Percentiles rank a stretch among this genome's conserved stretches.
Conservation (phyloP, 2,888 invertebrate genomes). For the Lepidocyrtoides sp. region DNA sequence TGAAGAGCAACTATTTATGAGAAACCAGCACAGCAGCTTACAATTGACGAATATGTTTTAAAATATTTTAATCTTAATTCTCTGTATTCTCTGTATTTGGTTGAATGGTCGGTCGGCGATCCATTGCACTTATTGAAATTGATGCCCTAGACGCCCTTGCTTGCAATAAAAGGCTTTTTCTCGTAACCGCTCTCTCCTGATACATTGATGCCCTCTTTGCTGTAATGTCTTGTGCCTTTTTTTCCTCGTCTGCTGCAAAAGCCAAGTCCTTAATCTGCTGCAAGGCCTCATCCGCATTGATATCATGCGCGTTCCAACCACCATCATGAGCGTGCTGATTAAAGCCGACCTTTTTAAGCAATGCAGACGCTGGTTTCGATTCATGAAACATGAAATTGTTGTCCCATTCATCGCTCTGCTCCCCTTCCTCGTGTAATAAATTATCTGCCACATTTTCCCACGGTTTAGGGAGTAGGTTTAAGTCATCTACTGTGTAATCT, state of each 20-base stretch:
- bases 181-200: conserved; percentile 15
- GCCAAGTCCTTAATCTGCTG: conserved; percentile 17
- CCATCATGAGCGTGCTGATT: neutral
- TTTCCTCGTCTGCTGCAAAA: neutral
- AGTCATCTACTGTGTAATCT: conserved; percentile 48
- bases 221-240: neutral
- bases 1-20: too few species aligned
- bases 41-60: too few species aligned
- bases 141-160: neutral
- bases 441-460: conserved; percentile 39
- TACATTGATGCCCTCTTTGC: neutral
- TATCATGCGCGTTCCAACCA: conserved; percentile 12
- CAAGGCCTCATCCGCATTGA: neutral
- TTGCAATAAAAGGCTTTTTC: neutral
- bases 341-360: neutral
- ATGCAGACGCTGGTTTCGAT: too few species aligned
- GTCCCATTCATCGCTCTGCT: conserved; percentile 36
- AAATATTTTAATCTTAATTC: too few species aligned
- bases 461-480: conserved; percentile 23
- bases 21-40: too few species aligned
- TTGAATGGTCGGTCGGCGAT: neutral
- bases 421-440: too few species aligned
- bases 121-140: neutral
- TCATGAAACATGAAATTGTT: conserved; percentile 70
- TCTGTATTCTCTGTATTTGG: neutral